Evolutionary conservation across 2,888 invertebrate genomes (phyloP).

Genomic region (Drosophila trichaetosa): DNA sequence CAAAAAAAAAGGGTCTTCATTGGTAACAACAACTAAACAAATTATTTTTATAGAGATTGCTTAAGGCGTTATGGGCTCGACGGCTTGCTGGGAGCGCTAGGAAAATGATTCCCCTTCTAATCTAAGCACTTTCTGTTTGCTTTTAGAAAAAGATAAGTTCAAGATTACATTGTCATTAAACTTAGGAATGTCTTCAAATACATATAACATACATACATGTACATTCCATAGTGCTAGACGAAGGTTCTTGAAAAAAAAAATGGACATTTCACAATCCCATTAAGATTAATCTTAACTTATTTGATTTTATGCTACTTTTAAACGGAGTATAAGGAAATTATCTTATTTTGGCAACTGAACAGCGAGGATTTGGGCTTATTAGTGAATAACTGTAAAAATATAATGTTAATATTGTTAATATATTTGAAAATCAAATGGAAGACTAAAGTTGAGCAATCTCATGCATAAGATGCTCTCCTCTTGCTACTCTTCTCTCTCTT

Average conservation of each 20-base stretch:
- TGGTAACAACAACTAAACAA: neutral
- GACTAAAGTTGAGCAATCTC: neutral
- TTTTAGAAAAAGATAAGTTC: neutral
- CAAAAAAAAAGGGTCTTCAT: neutral
- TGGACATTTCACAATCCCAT: neutral
- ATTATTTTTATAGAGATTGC: neutral
- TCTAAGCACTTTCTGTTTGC: neutral
- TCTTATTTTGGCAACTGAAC: neutral
- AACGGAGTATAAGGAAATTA: neutral
- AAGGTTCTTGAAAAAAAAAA: neutral
- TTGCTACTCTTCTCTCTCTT: neutral
- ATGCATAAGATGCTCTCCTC: neutral
- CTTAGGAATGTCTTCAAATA: neutral
- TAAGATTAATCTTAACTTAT: neutral
- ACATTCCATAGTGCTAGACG: neutral
- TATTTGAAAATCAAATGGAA: neutral
- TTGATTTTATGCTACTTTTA: neutral
- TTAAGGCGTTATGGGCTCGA: neutral
- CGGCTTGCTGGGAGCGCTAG: neutral
- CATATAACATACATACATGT: neutral
- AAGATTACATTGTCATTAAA: neutral
- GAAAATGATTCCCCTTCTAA: neutral
- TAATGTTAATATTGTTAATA: neutral
- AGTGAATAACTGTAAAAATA: neutral
- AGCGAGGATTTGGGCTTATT: neutral